Evolutionary conservation across 2,113 vertebrate species (phyloP).

Genomic region (Myanophis thanlyinensis): DNA sequence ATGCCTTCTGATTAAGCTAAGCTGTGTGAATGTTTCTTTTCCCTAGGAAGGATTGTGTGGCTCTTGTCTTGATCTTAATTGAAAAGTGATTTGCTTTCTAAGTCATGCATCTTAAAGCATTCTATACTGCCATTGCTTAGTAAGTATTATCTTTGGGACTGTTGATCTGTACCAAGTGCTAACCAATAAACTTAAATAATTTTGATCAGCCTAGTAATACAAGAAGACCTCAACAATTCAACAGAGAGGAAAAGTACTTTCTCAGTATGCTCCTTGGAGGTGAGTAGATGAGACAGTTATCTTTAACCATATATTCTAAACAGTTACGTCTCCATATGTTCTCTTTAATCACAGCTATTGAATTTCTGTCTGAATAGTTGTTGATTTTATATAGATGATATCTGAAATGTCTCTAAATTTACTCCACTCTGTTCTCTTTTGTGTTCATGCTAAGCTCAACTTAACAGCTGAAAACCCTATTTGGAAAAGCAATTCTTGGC

Average conservation of each 20-base stretch:
- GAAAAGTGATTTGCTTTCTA: background rate
- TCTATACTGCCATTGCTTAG: background rate
- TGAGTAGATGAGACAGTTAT: background rate
- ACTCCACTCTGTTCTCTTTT: conserved; percentile 5
- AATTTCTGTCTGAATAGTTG: conserved; percentile 14
- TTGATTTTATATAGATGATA: conserved; percentile 15
- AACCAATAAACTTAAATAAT: background rate
- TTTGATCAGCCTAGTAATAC: background rate
- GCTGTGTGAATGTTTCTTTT: background rate
- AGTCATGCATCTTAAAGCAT: background rate
- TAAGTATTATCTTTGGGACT: conserved; percentile 4
- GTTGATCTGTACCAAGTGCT: conserved; percentile 16
- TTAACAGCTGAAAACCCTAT: conserved; percentile 39
- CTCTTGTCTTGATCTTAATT: background rate
- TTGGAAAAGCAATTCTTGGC: conserved; percentile 50
- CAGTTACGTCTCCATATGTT: background rate
- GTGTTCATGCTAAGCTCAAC: conserved; percentile 14
- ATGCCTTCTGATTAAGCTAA: background rate
- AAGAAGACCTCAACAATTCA: background rate
- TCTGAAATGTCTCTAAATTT: conserved; percentile 21
- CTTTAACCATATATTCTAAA: background rate
- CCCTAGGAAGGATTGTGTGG: background rate
- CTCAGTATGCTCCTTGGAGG: background rate
- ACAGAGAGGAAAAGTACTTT: background rate
- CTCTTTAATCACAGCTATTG: conserved; percentile 11